phyloP scores from a whole-genome alignment of 2,113 vertebrate species.

The Coregonus clupeaformis region DNA sequence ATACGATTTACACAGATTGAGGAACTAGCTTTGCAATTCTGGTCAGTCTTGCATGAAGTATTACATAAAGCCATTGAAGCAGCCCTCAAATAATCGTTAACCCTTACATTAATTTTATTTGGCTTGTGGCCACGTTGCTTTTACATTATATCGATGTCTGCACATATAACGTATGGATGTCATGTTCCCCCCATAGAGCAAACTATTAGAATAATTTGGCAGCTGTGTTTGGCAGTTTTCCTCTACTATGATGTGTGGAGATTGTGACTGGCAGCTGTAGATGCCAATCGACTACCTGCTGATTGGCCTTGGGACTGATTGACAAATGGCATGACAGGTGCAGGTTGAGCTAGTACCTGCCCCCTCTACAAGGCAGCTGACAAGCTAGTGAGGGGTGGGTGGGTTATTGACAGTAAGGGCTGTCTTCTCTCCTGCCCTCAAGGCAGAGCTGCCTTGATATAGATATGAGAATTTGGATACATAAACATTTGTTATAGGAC shows the following conservation, averaged over 20 bases:
- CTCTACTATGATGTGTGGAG: too few relatives aligned
- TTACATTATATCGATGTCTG: background rate
- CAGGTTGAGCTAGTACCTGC: slow-evolving; percentile 39
- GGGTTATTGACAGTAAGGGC: slow-evolving; percentile 23
- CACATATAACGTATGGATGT: too few relatives aligned
- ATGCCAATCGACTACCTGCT: slow-evolving; percentile 33
- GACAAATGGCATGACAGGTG: slow-evolving; percentile 55
- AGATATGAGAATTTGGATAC: too few relatives aligned
- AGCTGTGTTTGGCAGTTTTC: slow-evolving; percentile 29
- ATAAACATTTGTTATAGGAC: too few relatives aligned
- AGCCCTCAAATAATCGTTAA: background rate
- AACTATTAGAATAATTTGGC: slow-evolving; percentile 37
- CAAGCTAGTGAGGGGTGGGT: slow-evolving; percentile 13
- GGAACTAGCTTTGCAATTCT: background rate
- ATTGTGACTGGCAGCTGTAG: too few relatives aligned
- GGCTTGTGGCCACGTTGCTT: background rate
- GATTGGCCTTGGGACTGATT: slow-evolving; percentile 38
- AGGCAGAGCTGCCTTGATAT: too few relatives aligned
- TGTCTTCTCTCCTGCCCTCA: slow-evolving; percentile 13
- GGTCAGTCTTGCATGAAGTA: background rate
- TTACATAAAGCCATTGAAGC: background rate
- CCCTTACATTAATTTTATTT: background rate
- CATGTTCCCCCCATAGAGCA: slow-evolving; percentile 13
- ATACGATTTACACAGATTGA: background rate
- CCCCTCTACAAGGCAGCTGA: slow-evolving; percentile 24